phyloP scores from a whole-genome alignment of 2,113 vertebrate species.

The Sander lucioperca region DNA sequence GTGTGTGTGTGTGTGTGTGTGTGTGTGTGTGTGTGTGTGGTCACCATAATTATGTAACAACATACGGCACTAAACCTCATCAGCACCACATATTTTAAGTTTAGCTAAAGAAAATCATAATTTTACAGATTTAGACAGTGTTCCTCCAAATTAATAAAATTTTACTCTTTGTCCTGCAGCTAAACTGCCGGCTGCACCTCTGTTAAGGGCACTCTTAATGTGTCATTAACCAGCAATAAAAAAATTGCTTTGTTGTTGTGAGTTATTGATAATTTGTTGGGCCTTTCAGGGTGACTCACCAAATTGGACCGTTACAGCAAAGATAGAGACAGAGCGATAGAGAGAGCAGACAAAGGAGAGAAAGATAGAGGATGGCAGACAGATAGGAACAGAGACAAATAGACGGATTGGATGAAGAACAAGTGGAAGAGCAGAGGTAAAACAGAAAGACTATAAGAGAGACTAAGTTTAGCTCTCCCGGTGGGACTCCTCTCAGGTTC shows the following conservation, averaged over 20 bases:
- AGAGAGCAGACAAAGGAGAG: conserved; percentile 8
- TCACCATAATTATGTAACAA: conserved; percentile 19
- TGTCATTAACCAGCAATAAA: conserved; percentile 13
- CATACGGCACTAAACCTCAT: not conserved
- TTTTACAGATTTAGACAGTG: not conserved
- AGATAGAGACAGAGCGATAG: conserved; percentile 12
- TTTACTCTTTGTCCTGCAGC: not conserved
- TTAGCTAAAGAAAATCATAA: not conserved
- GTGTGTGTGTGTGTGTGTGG: conserved; percentile 7
- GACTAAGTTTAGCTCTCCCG: conserved; percentile 83
- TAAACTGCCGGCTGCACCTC: not conserved
- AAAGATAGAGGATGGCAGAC: conserved; percentile 20
- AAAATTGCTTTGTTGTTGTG: conserved; percentile 58
- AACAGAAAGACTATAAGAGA: conserved; percentile 63
- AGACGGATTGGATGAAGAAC: conserved; percentile 44
- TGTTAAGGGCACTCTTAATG: conserved; percentile 1
- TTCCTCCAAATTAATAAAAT: not conserved
- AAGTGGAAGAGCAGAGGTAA: conserved; percentile 47
- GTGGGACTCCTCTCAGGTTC: conserved; percentile 79
- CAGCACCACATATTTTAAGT: not conserved
- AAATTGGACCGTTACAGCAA: conserved; percentile 1
- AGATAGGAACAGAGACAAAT: conserved; percentile 30
- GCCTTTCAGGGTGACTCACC: conserved; percentile 9
- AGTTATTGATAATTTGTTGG: conserved; percentile 44
- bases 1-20: conserved; percentile 8